These are phyloP conservation scores for Bembecia ichneumoniformis DNA, from an alignment of 2,888 invertebrate genomes.

Conservation along the genomic window DNA sequence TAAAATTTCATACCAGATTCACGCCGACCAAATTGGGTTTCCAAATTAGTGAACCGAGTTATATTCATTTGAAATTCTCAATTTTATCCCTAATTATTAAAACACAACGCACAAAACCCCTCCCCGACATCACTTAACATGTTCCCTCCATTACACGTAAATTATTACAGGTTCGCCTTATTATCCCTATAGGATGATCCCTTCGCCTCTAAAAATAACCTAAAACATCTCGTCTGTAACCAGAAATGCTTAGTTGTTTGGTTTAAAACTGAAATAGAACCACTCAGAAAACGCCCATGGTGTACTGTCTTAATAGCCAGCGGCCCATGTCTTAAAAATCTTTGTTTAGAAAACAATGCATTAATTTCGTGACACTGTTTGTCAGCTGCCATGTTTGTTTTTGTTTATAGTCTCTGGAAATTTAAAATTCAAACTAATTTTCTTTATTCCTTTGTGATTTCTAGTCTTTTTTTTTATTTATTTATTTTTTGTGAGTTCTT, in stretches of 20 bases:
- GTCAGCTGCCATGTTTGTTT: conserved; percentile 16
- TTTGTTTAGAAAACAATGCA: conserved; percentile 61
- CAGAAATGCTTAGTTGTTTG: conserved; percentile 53
- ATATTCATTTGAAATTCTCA: no score
- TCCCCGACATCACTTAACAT: no score
- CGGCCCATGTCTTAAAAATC: conserved; percentile 15
- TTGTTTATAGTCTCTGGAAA: neutral
- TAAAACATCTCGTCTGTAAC: conserved; percentile 35
- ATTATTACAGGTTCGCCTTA: conserved; percentile 22
- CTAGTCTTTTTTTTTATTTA: conserved; percentile 2
- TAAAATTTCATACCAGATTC: no score
- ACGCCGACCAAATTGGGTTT: no score
- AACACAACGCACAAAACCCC: no score
- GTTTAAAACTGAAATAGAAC: conserved; percentile 51
- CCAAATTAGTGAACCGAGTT: no score
- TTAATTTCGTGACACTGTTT: conserved; percentile 36
- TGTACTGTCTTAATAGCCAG: conserved; percentile 19
- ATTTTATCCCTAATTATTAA: no score
- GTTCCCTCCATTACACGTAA: conserved; percentile 5
- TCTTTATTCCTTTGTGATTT: neutral
- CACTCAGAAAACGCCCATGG: conserved; percentile 31
- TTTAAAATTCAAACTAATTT: neutral
- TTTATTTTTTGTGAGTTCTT: conserved; percentile 2
- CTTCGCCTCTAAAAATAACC: conserved; percentile 33
- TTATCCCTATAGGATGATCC: conserved; percentile 31